Conservation (phyloP, 2,888 invertebrate species). For the Sisyra nigra region DNA sequence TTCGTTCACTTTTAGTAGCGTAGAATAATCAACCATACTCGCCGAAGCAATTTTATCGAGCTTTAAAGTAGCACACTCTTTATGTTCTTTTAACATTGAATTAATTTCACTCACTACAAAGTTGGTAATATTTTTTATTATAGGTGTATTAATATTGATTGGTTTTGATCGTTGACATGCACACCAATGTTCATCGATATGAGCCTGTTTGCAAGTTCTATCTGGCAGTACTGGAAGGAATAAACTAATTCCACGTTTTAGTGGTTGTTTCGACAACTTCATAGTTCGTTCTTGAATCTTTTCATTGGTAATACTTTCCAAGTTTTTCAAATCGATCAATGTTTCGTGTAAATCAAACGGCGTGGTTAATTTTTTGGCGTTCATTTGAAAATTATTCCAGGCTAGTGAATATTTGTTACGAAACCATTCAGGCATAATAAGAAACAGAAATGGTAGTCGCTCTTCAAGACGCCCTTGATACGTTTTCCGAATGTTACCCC, state of each 20-base stretch:
- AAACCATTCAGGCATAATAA: conserved; percentile 60
- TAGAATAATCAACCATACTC: conserved; percentile 32
- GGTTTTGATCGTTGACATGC: conserved; percentile 58
- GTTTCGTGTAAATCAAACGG: conserved; percentile 77
- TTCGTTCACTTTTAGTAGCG: conserved; percentile 21
- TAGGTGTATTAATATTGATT: conserved; percentile 32
- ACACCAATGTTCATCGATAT: conserved; percentile 75
- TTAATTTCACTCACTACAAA: conserved; percentile 52
- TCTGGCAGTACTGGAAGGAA: conserved; percentile 54
- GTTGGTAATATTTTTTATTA: conserved; percentile 39
- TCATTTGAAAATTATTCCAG: conserved; percentile 44
- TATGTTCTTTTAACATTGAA: conserved; percentile 35
- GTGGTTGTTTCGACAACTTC: conserved; percentile 11
- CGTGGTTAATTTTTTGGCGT: conserved; percentile 57
- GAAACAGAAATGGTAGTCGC: conserved; percentile 63
- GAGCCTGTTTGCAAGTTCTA: conserved; percentile 62
- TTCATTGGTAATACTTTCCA: conserved; percentile 28
- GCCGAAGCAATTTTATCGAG: conserved; percentile 48
- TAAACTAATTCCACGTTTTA: conserved; percentile 52
- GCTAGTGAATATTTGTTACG: conserved; percentile 40
- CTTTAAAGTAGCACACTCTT: conserved; percentile 46
- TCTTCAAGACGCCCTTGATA: conserved; percentile 80
- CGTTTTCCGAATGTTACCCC: conserved; percentile 68
- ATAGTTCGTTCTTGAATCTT: conserved; percentile 26
- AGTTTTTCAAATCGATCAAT: conserved; percentile 46